Evolutionary conservation across 2,888 invertebrate species (phyloP), one percentile per base, ranked within the genome.

Genomic region (Drosophila affinis): DNA sequence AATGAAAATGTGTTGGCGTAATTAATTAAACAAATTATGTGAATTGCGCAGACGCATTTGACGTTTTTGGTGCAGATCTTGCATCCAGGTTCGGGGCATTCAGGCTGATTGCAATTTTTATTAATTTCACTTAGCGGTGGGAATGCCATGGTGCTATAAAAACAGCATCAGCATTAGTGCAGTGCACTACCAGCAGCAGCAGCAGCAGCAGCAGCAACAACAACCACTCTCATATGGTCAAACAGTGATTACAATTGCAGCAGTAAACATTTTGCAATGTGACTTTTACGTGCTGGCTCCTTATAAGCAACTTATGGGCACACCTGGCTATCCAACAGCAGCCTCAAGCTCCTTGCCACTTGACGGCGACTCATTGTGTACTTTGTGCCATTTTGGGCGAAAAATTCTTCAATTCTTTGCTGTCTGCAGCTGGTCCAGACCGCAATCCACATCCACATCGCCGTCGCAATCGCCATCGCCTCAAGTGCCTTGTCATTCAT

Each of bases 1-100:
- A 83, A 71, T 81, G 85, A 78, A 71, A 89, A 89, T 87, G 89
- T 86, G 89, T 84, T 77, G 81, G 73, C 64, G 77, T 87, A 89
- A 86, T 86, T 89, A 86, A 86, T 86, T 86, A 86, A 89, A 86
- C 85, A 86, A 86, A 86, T 86, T 89, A 86, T 88, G 87, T 88
- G 78, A 61, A 87, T 89, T 88, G 89, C 85, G 75, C 87, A 87
- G 88, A 75, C 72, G 72, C 76, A 70, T 80, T 39, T 88, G 89
- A 88, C 89, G 62, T 88, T 89, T 89, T 89, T 89, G 89, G 89
- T 88, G 57, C 84, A 79, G 14, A 5, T 5, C 14, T 39, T 6
- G 39, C 14, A n/a, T 39, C 3, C 39, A 39, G 39, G n/a, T 39
- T 39, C 14, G 39, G 39, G 39, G 68, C 65, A 75, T 71, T 67